Conservation (phyloP, 2,888 invertebrate species). For the Drosophila meridionalis region DNA sequence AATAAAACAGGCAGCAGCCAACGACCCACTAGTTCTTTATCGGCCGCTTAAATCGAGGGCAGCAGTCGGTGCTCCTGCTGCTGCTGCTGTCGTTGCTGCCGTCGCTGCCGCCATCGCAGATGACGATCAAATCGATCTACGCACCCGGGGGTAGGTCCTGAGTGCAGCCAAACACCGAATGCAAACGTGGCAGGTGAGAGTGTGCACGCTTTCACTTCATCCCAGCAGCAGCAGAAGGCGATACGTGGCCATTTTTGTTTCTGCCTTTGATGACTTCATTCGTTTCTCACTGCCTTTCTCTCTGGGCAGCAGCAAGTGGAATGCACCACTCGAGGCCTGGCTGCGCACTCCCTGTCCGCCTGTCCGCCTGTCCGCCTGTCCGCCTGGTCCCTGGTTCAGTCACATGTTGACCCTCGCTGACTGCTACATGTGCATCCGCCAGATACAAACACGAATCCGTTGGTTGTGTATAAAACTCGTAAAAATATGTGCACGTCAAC, state of each 20-base stretch:
- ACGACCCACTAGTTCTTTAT: conserved; percentile 46
- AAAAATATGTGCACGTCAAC: conserved; percentile 83
- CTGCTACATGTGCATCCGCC: conserved; percentile 71
- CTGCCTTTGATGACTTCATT: conserved; percentile 72
- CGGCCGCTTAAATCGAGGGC: conserved; percentile 56
- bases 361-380: not conserved
- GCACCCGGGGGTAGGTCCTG: conserved; percentile 41
- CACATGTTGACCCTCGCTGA: conserved; percentile 19
- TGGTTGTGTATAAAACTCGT: conserved; percentile 75
- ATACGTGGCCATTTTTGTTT: conserved; percentile 56
- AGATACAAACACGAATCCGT: conserved; percentile 62
- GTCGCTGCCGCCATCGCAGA: conserved; percentile 41
- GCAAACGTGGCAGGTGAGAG: conserved; percentile 51
- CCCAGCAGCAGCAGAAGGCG: conserved; percentile 4
- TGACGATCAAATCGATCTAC: conserved; percentile 54
- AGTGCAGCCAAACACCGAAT: not conserved
- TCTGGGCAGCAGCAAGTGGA: conserved; percentile 40
- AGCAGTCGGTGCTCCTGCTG: conserved; percentile 43
- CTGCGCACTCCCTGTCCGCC: not conserved
- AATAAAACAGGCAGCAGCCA: conserved; percentile 48
- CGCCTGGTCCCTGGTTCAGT: not conserved
- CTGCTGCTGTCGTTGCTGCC: conserved; percentile 26
- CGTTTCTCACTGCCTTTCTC: conserved; percentile 68
- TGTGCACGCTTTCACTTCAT: conserved; percentile 63
- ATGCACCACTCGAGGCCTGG: conserved; percentile 23